Evolutionary conservation across 1,140 invertebrate species (phyloP).

Genomic region (Eriosoma lanigerum): DNA sequence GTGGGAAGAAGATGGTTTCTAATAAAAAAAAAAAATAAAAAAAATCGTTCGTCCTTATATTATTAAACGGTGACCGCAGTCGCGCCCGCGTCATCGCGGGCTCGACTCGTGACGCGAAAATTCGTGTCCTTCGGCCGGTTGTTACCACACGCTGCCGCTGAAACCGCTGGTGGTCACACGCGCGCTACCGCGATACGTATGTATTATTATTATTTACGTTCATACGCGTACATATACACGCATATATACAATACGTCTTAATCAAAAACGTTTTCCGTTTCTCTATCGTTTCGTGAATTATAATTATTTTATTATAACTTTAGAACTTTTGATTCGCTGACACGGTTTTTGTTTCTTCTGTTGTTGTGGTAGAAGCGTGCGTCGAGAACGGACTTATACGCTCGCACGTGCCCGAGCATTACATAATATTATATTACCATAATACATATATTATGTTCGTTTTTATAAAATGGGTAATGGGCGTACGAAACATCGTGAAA

Average conservation of each 20-base stretch:
- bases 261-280: slow-evolving; percentile 4
- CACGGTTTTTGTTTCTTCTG: background rate
- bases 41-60: background rate
- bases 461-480: too few relatives aligned
- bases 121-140: slow-evolving; percentile 33
- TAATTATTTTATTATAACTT: too few relatives aligned
- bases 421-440: too few relatives aligned
- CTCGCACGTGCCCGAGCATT: too few relatives aligned
- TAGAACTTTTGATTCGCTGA: background rate
- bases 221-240: too few relatives aligned
- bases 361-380: background rate
- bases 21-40: background rate
- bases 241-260: background rate
- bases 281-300: background rate
- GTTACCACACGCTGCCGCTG: background rate
- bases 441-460: too few relatives aligned
- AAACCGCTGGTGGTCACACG: slow-evolving; percentile 23
- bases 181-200: slow-evolving; percentile 5
- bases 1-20: background rate
- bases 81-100: background rate
- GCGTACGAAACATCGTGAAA: too few relatives aligned
- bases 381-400: too few relatives aligned
- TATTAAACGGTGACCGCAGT: too few relatives aligned
- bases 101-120: slow-evolving; percentile 41
- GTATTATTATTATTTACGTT: too few relatives aligned